Evolutionary conservation across 1,140 invertebrate species (phyloP).

Genomic region (Hylyphantes graminicola): DNA sequence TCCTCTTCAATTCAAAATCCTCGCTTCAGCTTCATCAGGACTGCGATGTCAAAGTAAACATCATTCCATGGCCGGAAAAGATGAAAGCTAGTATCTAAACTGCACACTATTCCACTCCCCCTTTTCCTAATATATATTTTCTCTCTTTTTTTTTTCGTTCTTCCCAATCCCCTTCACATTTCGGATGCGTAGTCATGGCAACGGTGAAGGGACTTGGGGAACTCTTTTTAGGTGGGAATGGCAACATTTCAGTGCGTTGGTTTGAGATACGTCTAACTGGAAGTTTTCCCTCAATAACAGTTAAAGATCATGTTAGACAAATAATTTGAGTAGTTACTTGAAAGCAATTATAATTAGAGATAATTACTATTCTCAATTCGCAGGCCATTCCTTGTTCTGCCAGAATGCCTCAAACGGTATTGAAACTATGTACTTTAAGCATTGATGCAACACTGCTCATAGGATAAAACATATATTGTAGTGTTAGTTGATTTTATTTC

Average conservation of each 20-base stretch:
- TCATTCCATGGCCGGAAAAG: constrained; percentile 25
- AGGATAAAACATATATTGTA: too few relatives aligned
- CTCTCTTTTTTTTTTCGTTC: constrained; percentile 6
- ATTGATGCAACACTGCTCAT: too few relatives aligned
- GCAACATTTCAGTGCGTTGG: background rate
- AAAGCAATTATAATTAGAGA: too few relatives aligned
- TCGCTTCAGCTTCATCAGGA: background rate
- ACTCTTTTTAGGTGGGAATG: constrained; percentile 28
- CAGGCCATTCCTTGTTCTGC: too few relatives aligned
- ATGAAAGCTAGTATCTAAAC: constrained; percentile 52
- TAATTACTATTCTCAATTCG: too few relatives aligned
- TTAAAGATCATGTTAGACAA: too few relatives aligned
- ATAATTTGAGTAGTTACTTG: too few relatives aligned
- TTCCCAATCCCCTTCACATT: constrained; percentile 4
- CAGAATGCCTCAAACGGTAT: too few relatives aligned
- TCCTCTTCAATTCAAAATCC: background rate
- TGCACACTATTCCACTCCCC: background rate
- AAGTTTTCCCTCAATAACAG: too few relatives aligned
- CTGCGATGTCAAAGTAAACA: constrained; percentile 34
- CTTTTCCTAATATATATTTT: constrained; percentile 1
- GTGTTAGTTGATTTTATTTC: too few relatives aligned
- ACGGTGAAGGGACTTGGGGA: background rate
- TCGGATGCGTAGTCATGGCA: constrained; percentile 27
- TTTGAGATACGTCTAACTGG: too few relatives aligned
- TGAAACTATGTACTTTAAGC: too few relatives aligned